phyloP scores from a whole-genome alignment of 2,797 vertebrate species.

The Helicolenus hilgendorfi region DNA sequence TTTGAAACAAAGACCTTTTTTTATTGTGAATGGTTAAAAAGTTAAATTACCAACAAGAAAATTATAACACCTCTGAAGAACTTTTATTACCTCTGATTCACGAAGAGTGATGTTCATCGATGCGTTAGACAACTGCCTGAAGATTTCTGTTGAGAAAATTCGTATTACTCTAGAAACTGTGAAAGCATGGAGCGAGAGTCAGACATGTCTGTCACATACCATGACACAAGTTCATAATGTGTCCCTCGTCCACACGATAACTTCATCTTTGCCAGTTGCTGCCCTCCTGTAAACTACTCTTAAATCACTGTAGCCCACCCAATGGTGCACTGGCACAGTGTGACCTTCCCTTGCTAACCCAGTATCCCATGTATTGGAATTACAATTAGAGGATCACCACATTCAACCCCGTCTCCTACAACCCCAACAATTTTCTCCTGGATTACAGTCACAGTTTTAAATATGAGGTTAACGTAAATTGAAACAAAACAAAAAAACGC shows the following conservation, averaged over 20 bases:
- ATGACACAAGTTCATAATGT: neutral
- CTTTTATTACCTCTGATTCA: slow-evolving; percentile 69
- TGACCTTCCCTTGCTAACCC: too few species aligned
- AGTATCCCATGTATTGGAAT: too few species aligned
- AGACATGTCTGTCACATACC: neutral
- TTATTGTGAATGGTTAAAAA: neutral
- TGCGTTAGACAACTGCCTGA: slow-evolving; percentile 67
- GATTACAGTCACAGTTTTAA: too few species aligned
- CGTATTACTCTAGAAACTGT: neutral
- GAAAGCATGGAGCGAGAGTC: neutral
- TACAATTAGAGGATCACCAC: too few species aligned
- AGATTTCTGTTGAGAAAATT: slow-evolving; percentile 79
- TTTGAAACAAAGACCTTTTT: neutral
- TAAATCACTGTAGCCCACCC: neutral
- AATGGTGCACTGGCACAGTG: neutral
- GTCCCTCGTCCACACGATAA: neutral
- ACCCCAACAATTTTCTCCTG: too few species aligned
- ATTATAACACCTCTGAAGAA: neutral
- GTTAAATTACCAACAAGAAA: neutral
- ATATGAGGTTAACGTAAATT: neutral
- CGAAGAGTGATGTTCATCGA: slow-evolving; percentile 43
- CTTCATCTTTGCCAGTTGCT: neutral
- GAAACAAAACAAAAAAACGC: neutral
- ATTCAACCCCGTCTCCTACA: too few species aligned
- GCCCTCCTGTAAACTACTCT: too few species aligned